phyloP scores from a whole-genome alignment of 1,140 invertebrate species.

The Drosophila navojoa region DNA sequence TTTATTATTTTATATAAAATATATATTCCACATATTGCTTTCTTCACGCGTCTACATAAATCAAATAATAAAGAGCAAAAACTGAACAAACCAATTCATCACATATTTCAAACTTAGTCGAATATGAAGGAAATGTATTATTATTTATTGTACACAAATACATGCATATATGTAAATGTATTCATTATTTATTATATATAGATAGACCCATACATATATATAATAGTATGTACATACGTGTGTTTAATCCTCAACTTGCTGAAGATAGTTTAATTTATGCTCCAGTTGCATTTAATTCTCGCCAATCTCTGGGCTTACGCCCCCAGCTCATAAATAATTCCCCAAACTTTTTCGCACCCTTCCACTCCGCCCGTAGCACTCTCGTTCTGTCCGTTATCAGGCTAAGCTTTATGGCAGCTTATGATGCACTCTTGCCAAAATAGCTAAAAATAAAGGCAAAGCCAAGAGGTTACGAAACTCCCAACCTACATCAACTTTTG shows the following conservation, averaged over 20 bases:
- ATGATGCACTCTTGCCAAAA: conserved; percentile 43
- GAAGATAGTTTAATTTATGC: conserved; percentile 2
- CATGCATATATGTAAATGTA: no score
- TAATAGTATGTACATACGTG: neutral
- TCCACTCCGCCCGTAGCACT: neutral
- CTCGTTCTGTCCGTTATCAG: conserved; percentile 40
- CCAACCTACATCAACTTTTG: conserved; percentile 77
- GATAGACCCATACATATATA: neutral
- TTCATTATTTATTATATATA: neutral
- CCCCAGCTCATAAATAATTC: conserved; percentile 3
- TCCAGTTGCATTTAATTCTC: neutral
- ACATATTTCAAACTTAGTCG: no score
- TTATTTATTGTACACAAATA: no score
- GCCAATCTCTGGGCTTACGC: neutral
- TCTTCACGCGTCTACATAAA: no score
- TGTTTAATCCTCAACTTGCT: neutral
- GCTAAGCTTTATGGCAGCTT: conserved; percentile 66
- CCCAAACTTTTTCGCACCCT: conserved; percentile 10
- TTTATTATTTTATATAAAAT: no score
- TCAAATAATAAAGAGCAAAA: no score
- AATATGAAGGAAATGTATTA: no score
- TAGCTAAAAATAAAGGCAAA: conserved; percentile 22
- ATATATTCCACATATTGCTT: no score
- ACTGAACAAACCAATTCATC: no score
- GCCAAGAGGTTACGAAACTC: conserved; percentile 69